A percentile compares a stretch with the other conserved stretches of the same genome.
These are phyloP conservation scores for Channa striata DNA, from an alignment of 2,797 vertebrate species.

Conservation along the genomic window DNA sequence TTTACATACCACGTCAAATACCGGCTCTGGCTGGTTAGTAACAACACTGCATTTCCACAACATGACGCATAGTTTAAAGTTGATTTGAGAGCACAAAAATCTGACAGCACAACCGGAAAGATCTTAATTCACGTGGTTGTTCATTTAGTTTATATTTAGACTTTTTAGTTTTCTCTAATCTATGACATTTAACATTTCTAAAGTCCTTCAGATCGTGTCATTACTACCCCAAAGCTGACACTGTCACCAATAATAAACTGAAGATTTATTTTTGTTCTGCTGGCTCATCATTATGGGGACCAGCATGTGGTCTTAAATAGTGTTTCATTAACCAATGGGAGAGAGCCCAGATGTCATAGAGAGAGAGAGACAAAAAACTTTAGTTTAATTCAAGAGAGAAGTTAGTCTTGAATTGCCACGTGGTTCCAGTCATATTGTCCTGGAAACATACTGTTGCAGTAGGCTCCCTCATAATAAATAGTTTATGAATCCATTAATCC, in stretches of 20 bases:
- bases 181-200: slow-evolving; percentile 4
- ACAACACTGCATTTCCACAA: slow-evolving; percentile 46
- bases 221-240: slow-evolving; percentile 23
- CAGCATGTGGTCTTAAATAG: slow-evolving; percentile 53
- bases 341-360: slow-evolving; percentile 12
- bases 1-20: slow-evolving; percentile 45
- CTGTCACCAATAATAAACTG: slow-evolving; percentile 36
- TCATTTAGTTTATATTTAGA: background rate
- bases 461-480: background rate
- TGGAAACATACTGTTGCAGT: slow-evolving; percentile 5
- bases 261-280: slow-evolving; percentile 56
- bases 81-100: too few species aligned
- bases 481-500: background rate
- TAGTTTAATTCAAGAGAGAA: slow-evolving; percentile 40
- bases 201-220: slow-evolving; percentile 9
- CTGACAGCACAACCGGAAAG: background rate
- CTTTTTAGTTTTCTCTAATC: background rate
- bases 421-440: slow-evolving; percentile 19
- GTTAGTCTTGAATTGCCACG: slow-evolving; percentile 37
- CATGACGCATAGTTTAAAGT: slow-evolving; percentile 22
- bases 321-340: slow-evolving; percentile 43
- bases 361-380: slow-evolving; percentile 19
- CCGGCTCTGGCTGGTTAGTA: slow-evolving; percentile 14
- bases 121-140: background rate
- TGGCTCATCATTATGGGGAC: slow-evolving; percentile 51